Conservation (phyloP, 2,113 vertebrate species). For the Vulpes lagopus region DNA sequence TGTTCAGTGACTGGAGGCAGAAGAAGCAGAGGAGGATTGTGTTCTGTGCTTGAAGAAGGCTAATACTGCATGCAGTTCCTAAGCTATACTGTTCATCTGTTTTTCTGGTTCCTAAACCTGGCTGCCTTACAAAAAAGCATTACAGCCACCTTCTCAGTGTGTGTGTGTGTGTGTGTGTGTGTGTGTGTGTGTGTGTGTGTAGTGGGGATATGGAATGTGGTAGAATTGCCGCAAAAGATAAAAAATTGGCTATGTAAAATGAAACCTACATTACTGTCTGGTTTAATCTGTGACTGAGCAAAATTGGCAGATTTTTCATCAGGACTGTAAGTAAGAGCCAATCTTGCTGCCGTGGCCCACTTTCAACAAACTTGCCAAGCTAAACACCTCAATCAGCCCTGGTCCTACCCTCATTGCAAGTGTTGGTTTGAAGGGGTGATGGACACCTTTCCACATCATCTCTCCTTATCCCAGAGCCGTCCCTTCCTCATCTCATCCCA, state of each 20-base stretch:
- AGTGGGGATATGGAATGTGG: background rate
- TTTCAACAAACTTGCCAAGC: background rate
- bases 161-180: background rate
- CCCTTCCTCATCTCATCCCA: background rate
- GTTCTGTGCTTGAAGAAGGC: background rate
- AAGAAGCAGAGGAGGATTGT: background rate
- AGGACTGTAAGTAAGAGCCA: background rate
- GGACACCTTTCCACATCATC: background rate
- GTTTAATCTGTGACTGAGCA: background rate
- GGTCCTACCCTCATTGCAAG: background rate
- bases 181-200: background rate
- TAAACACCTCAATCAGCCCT: background rate
- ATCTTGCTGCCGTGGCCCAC: background rate
- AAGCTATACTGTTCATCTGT: background rate
- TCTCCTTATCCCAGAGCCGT: background rate
- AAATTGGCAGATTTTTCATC: slow-evolving; percentile 40
- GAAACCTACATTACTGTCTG: background rate
- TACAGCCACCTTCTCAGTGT: background rate
- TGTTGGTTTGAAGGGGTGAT: background rate
- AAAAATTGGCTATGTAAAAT: background rate
- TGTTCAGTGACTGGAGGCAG: background rate
- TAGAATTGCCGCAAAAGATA: background rate
- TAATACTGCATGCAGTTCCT: background rate
- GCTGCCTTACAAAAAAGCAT: background rate
- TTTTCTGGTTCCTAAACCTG: background rate